These are phyloP conservation scores for Homarus gammarus DNA, from an alignment of 2,888 invertebrate species.

Conservation along the genomic window DNA sequence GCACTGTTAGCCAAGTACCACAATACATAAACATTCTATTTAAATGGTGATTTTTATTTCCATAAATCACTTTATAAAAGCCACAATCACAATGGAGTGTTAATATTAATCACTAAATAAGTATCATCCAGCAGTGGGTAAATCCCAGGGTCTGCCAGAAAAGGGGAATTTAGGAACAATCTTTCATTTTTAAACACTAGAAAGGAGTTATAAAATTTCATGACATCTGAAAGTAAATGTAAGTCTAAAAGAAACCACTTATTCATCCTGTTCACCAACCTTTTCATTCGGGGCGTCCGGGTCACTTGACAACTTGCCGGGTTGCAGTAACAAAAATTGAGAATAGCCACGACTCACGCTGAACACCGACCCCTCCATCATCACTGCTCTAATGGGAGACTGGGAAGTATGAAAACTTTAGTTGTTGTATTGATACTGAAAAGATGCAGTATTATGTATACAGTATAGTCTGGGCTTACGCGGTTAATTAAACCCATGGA, in stretches of 20 bases:
- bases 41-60: no score
- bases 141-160: neutral
- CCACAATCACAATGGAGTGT: no score
- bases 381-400: constrained; percentile 78
- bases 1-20: no score
- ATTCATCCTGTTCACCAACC: neutral
- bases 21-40: no score
- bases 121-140: neutral
- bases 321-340: constrained; percentile 77
- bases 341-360: constrained; percentile 77
- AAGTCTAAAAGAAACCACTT: neutral
- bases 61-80: no score
- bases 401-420: constrained; percentile 77
- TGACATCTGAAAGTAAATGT: neutral
- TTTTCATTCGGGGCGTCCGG: constrained; percentile 78
- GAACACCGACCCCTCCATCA: constrained; percentile 78
- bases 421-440: neutral
- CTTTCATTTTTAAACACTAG: neutral
- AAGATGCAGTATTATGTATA: neutral
- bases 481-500: no score
- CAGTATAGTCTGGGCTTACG: neutral
- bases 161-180: neutral
- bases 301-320: constrained; percentile 78
- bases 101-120: neutral
- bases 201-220: neutral